phyloP scores from a whole-genome alignment of 2,113 vertebrate genomes.

The Proterorhinus semilunaris region DNA sequence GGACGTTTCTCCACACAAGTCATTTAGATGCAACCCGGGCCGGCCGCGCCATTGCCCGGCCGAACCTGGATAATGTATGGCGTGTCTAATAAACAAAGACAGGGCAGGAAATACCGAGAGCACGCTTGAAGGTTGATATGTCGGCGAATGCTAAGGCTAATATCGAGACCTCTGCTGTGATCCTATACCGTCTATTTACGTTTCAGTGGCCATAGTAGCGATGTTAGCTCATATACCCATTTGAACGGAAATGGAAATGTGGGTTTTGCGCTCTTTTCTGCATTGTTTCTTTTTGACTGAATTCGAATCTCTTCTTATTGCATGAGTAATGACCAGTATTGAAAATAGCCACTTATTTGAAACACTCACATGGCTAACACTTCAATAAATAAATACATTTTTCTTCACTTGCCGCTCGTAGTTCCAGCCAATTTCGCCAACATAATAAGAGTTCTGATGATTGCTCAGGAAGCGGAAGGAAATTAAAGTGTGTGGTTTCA shows the following conservation, averaged over 20 bases:
- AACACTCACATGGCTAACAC: constrained; percentile 26
- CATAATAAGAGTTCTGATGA: constrained; percentile 30
- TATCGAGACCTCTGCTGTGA: constrained; percentile 65
- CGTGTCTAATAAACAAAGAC: constrained; percentile 79
- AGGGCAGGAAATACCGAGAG: constrained; percentile 49
- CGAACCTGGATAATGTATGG: constrained; percentile 76
- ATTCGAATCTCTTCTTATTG: constrained; percentile 21
- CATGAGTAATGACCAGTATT: constrained; percentile 10
- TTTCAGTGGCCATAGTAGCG: not conserved
- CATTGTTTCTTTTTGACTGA: constrained; percentile 4
- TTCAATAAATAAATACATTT: constrained; percentile 37
- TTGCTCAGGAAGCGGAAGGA: constrained; percentile 25
- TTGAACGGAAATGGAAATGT: not conserved
- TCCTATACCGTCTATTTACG: constrained; percentile 39
- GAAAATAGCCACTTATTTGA: constrained; percentile 31
- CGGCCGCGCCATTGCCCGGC: constrained; percentile 16
- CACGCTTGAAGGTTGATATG: constrained; percentile 52
- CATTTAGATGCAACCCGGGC: constrained; percentile 56
- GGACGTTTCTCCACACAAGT: constrained; percentile 48
- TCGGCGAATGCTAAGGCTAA: constrained; percentile 68
- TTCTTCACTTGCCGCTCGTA: not conserved
- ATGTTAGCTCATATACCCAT: not conserved
- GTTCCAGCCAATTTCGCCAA: constrained; percentile 24
- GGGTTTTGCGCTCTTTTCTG: not conserved
- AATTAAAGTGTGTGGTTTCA: constrained; percentile 34